Percentiles rank a stretch among this genome's conserved stretches.
phyloP scores from a whole-genome alignment of 2,113 vertebrate species.

The Apaloderma vittatum region DNA sequence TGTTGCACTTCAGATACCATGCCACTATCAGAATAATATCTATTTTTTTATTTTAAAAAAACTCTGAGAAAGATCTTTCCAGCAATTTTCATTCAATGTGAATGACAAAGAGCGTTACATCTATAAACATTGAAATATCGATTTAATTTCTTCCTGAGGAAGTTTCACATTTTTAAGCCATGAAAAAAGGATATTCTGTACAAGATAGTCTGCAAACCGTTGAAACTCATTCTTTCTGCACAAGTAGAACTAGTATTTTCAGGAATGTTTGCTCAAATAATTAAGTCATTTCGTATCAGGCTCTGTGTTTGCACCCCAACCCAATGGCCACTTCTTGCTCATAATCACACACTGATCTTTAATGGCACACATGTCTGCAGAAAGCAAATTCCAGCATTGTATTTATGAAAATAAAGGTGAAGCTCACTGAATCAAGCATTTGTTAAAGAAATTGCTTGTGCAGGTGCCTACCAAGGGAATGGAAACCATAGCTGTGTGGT shows the following conservation, averaged over 20 bases:
- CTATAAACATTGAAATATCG: conserved; percentile 81
- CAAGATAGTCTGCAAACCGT: conserved; percentile 70
- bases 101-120: conserved; percentile 82
- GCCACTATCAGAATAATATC: conserved; percentile 79
- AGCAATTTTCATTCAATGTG: conserved; percentile 85
- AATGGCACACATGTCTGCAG: background rate
- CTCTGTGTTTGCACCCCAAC: background rate
- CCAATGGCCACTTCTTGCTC: background rate
- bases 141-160: conserved; percentile 83
- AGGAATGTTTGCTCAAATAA: conserved; percentile 34
- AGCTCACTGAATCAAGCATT: background rate
- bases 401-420: background rate
- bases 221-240: conserved; percentile 40
- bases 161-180: conserved; percentile 78
- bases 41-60: conserved; percentile 77
- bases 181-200: conserved; percentile 72
- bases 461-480: background rate
- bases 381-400: conserved; percentile 2
- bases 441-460: background rate
- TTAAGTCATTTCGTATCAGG: background rate
- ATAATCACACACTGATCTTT: background rate
- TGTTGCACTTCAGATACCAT: conserved; percentile 80
- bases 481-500: background rate
- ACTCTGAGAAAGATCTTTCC: conserved; percentile 77
- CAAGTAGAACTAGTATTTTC: conserved; percentile 46